Evolutionary conservation across 2,888 invertebrate genomes (phyloP).

Genomic region (Brachyptera risi): DNA sequence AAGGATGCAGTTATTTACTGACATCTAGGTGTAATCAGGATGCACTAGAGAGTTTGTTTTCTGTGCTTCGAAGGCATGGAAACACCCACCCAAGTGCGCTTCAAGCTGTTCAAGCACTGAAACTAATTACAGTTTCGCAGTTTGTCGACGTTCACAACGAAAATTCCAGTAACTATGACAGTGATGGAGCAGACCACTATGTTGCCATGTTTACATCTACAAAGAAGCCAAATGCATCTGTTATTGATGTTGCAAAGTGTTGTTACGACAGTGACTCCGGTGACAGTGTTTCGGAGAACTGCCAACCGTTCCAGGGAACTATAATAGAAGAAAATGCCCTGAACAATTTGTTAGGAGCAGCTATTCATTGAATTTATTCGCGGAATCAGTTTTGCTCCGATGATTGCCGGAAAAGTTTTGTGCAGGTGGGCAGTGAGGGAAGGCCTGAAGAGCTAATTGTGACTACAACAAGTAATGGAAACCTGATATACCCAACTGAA

Average conservation of each 20-base stretch:
- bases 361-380: neutral
- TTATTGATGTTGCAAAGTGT: no score
- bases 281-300: neutral
- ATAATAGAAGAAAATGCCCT: neutral
- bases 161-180: neutral
- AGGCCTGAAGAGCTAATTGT: neutral
- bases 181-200: neutral
- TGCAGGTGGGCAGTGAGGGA: neutral
- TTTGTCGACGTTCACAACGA: neutral
- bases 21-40: neutral
- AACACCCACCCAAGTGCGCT: neutral
- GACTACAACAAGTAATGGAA: neutral
- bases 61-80: neutral
- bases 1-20: neutral
- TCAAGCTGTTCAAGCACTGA: neutral
- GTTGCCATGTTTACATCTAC: neutral
- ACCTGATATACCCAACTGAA: neutral
- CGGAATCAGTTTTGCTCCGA: neutral
- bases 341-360: neutral
- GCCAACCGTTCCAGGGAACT: neutral
- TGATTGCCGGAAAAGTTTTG: neutral
- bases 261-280: neutral
- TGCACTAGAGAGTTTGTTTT: neutral
- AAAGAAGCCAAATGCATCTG: no score
- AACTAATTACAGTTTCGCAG: neutral